Evolutionary conservation across 2,888 invertebrate genomes (phyloP).

Genomic region (Axea sp.): DNA sequence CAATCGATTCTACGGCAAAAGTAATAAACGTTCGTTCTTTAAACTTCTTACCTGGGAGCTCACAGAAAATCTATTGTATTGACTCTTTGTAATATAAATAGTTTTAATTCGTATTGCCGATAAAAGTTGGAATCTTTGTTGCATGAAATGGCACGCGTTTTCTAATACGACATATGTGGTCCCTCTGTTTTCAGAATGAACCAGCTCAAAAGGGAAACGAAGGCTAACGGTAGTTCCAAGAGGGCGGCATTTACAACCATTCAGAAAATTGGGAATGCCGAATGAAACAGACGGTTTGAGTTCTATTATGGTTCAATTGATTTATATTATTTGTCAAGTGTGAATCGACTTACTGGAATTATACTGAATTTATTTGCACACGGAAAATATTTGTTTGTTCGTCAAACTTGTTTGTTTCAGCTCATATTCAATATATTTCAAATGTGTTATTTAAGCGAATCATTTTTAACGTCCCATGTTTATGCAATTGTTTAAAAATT

Average conservation of each 20-base stretch:
- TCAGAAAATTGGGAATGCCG: constrained; percentile 77
- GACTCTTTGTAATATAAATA: not conserved
- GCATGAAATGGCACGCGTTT: constrained; percentile 73
- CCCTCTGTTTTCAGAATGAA: constrained; percentile 64
- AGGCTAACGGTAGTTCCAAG: constrained; percentile 65
- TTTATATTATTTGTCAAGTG: constrained; percentile 77
- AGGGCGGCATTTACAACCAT: constrained; percentile 73
- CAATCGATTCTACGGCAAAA: too few relatives aligned
- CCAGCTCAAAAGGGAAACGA: constrained; percentile 63
- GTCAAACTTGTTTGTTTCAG: too few relatives aligned
- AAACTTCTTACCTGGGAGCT: too few relatives aligned
- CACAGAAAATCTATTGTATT: too few relatives aligned
- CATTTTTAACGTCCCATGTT: too few relatives aligned
- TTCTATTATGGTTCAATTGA: constrained; percentile 76
- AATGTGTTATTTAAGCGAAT: too few relatives aligned
- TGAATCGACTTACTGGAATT: constrained; percentile 52
- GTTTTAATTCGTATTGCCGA: constrained; percentile 61
- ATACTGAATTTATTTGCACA: too few relatives aligned
- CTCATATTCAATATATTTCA: too few relatives aligned
- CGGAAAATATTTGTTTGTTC: too few relatives aligned
- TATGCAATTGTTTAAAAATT: too few relatives aligned
- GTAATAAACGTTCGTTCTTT: too few relatives aligned
- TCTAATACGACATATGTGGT: constrained; percentile 70
- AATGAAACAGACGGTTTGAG: constrained; percentile 67
- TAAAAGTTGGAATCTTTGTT: constrained; percentile 69